phyloP scores from a whole-genome alignment of 2,797 vertebrate species.

The Huso huso region DNA sequence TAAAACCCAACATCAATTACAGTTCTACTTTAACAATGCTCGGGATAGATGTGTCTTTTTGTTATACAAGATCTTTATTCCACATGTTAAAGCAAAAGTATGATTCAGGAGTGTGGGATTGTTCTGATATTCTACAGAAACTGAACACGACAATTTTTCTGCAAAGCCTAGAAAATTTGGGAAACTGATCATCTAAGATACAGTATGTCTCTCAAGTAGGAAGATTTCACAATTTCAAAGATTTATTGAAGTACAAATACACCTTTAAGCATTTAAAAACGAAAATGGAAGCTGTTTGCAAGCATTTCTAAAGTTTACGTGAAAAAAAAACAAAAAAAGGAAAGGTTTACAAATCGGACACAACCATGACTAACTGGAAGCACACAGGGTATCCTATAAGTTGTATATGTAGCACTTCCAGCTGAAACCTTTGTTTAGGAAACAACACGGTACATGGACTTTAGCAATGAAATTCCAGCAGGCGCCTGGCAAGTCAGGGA shows the following conservation, averaged over 20 bases:
- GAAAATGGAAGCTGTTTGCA: conserved; percentile 4
- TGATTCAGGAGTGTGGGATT: no score
- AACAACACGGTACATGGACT: conserved; percentile 2
- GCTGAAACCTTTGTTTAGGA: conserved; percentile 16
- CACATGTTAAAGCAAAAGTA: no score
- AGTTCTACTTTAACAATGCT: no score
- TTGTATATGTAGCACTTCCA: conserved; percentile 11
- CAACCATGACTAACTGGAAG: conserved; percentile 16
- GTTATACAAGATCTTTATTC: no score
- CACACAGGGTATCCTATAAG: conserved; percentile 13
- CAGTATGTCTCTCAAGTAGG: no score
- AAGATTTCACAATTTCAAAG: not conserved
- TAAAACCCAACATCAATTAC: no score
- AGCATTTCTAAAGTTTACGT: conserved; percentile 9
- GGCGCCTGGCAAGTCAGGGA: conserved; percentile 12
- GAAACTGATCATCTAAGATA: not conserved
- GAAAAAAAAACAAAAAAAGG: conserved; percentile 7
- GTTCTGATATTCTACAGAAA: not conserved
- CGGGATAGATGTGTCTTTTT: no score
- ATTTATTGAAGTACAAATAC: not conserved
- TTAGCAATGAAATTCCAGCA: conserved; percentile 7
- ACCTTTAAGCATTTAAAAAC: not conserved
- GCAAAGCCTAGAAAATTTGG: not conserved
- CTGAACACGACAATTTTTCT: not conserved
- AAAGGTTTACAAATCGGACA: conserved; percentile 11